A percentile compares a stretch with the other conserved stretches of the same genome.
These are phyloP conservation scores for Hylaeus volcanicus DNA, from an alignment of 1,140 invertebrate species.

Conservation along the genomic window DNA sequence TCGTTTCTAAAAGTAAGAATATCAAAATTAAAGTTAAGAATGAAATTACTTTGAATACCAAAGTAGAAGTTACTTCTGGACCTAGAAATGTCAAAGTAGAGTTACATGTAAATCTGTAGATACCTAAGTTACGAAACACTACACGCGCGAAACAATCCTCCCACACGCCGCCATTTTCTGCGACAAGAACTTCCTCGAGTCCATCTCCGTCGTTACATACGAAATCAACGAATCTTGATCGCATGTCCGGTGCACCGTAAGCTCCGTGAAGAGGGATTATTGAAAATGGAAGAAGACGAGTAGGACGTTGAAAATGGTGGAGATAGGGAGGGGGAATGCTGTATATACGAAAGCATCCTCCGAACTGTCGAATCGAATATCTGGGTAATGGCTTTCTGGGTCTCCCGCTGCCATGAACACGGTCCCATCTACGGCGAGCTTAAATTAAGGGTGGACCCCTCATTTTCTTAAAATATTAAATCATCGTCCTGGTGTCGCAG, in stretches of 20 bases:
- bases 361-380: conserved; percentile 67
- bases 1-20: no score
- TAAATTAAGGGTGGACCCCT: conserved; percentile 77
- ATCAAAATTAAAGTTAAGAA: no score
- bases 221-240: conserved; percentile 41
- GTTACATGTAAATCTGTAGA: no score
- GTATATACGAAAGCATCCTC: conserved; percentile 53
- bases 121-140: no score
- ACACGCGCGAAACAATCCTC: background rate
- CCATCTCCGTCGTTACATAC: conserved; percentile 7
- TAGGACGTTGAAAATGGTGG: background rate
- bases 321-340: background rate
- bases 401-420: conserved; percentile 69
- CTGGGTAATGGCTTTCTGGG: conserved; percentile 68
- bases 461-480: conserved; percentile 81
- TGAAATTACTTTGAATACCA: no score
- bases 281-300: conserved; percentile 22
- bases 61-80: no score
- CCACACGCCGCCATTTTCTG: background rate
- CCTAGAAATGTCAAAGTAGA: no score
- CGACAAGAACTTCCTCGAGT: background rate
- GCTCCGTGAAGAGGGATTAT: conserved; percentile 57
- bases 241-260: conserved; percentile 50
- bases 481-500: conserved; percentile 79
- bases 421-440: conserved; percentile 65